Evolutionary conservation across 2,113 vertebrate genomes (phyloP).

Genomic region (Neolamprologus falcicula): DNA sequence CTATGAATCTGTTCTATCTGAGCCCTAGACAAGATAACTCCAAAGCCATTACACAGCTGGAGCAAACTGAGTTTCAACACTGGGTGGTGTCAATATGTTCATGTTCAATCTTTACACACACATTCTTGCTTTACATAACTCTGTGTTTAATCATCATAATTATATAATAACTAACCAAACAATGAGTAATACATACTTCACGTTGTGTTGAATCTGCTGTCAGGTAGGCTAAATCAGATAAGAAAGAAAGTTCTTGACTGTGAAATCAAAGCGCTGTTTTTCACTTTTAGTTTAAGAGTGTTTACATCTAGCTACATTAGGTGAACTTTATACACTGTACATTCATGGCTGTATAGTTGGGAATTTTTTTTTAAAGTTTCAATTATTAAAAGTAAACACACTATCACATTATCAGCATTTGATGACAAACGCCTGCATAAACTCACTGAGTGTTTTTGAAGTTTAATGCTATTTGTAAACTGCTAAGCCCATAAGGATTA

Average conservation of each 20-base stretch:
- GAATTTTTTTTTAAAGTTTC: not conserved
- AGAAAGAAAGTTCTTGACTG: not conserved
- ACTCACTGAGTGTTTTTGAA: not conserved
- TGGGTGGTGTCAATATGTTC: not conserved
- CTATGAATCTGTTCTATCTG: not conserved
- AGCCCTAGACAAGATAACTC: not conserved
- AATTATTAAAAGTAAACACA: not conserved
- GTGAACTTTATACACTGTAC: not conserved
- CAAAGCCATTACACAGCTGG: not conserved
- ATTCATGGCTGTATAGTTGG: not conserved
- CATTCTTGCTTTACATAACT: not conserved
- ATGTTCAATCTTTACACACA: not conserved
- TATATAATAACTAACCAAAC: not conserved
- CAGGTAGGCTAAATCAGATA: not conserved
- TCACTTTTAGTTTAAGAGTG: not conserved
- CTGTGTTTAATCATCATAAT: not conserved
- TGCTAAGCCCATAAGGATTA: not conserved
- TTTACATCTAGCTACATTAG: not conserved
- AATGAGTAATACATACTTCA: not conserved
- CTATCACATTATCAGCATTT: not conserved
- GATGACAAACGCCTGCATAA: not conserved
- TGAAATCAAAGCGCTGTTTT: not conserved
- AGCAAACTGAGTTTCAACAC: not conserved
- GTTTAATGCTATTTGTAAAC: not conserved
- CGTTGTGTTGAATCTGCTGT: not conserved